Evolutionary conservation across 2,888 invertebrate species (phyloP), one percentile per base, ranked within the genome.

Genomic region (Lepidocyrtinus sp.): DNA sequence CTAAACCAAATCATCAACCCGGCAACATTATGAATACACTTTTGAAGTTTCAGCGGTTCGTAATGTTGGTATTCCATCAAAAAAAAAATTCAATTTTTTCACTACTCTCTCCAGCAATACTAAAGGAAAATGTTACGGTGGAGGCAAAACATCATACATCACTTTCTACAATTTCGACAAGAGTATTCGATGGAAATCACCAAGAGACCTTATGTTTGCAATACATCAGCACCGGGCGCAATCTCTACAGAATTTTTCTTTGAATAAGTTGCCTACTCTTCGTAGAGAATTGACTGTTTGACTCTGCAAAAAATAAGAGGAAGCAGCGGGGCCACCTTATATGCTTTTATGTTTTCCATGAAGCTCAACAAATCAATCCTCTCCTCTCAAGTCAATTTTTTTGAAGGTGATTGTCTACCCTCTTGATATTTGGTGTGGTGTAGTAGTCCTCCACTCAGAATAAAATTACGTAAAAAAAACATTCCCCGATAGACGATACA

Each of bases 271-370:
- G 50, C 17, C 50, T 50, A 7, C 15, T 50, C 2, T 12, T 50
- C 17, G 5, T 2, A 50, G 50, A 50, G 50, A 12, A 50, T 50
- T 50, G 2, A 15, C 50, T 12, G 2, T 17, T 50, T 17, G 1
- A 50, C 2, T n/a, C 50, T 50, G 1, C 12, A 36, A 7, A 36
- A 12, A 5, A 36, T 5, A 36, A 50, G 15, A 50, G 50, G 15
- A 50, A 50, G 17, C 50, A 50, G 50, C 50, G 15, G 50, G 50
- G 50, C n/a, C 17, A 1, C 50, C 17, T n/a, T 12, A n/a, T n/a
- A n/a, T n/a, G 50, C 50, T 50, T 50, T 50, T 12, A 50, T 50
- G 50, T 50, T 50, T n/a, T n/a, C 50, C 50, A 50, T 50, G 50
- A 50, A 50, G 50, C 50, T 12, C 2, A 50, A 50, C 50, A 50